These are phyloP conservation scores for Onychomys arenicola DNA, from an alignment of 2,797 vertebrate genomes.

Conservation along the genomic window DNA sequence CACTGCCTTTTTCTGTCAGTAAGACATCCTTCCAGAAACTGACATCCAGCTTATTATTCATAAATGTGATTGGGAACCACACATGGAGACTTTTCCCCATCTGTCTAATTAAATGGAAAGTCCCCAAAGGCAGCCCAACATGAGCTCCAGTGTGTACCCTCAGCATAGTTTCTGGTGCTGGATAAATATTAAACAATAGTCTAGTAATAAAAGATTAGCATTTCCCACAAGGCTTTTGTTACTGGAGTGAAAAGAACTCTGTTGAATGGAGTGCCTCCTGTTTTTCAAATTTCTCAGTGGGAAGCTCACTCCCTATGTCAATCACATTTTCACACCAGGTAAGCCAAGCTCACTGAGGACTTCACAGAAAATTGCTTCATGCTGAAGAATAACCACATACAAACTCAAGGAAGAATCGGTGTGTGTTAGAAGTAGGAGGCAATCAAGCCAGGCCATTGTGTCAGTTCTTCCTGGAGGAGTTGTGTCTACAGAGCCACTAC, in stretches of 20 bases:
- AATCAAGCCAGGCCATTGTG: not conserved
- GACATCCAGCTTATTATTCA: constrained; percentile 67
- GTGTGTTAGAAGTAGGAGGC: not conserved
- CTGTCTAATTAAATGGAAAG: constrained; percentile 80
- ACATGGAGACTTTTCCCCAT: constrained; percentile 67
- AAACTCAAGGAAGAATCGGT: not conserved
- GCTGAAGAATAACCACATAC: constrained; percentile 6
- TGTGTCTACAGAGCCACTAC: not conserved
- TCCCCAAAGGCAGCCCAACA: constrained; percentile 72
- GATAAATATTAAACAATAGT: constrained; percentile 80
- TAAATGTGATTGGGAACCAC: constrained; percentile 57
- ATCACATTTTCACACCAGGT: constrained; percentile 42
- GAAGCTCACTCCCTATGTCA: constrained; percentile 4
- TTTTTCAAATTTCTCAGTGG: constrained; percentile 56
- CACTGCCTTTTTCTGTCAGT: not conserved
- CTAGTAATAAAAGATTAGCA: constrained; percentile 64
- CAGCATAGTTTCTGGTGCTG: constrained; percentile 57
- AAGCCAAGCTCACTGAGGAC: constrained; percentile 21
- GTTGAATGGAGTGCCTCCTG: constrained; percentile 51
- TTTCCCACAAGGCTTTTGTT: constrained; percentile 65
- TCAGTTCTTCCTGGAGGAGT: not conserved
- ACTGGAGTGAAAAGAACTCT: constrained; percentile 57
- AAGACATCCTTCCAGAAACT: constrained; percentile 55
- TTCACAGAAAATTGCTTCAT: constrained; percentile 42
- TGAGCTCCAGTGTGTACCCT: constrained; percentile 52